Conservation (phyloP, 2,113 vertebrate genomes). For the Cryptomyrus ogoouensis region DNA sequence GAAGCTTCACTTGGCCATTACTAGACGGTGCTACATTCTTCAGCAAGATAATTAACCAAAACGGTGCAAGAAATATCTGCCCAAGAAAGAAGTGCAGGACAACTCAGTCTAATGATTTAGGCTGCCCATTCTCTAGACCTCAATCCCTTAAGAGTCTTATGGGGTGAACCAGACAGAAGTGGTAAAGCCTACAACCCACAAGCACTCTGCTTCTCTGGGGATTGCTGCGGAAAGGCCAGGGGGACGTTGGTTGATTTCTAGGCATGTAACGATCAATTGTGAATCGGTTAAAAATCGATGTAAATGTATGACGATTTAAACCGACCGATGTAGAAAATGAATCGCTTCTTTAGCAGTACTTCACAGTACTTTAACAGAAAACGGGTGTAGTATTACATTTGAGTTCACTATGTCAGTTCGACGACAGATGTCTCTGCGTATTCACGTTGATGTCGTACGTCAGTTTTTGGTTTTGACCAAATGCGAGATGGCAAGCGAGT, state of each 20-base stretch:
- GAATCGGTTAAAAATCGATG: too few species aligned
- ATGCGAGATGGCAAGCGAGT: too few species aligned
- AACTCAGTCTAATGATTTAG: background rate
- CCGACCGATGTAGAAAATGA: too few species aligned
- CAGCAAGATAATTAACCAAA: background rate
- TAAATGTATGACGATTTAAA: too few species aligned
- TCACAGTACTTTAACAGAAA: too few species aligned
- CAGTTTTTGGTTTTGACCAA: too few species aligned
- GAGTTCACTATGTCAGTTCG: too few species aligned
- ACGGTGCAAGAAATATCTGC: background rate
- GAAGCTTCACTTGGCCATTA: background rate
- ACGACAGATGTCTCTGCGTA: too few species aligned
- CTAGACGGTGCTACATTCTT: background rate
- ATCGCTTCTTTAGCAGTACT: too few species aligned
- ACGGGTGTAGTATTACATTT: too few species aligned
- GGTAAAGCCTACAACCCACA: background rate
- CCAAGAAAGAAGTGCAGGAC: background rate
- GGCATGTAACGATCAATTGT: too few species aligned
- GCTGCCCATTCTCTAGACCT: background rate
- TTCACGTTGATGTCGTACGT: too few species aligned
- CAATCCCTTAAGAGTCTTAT: background rate
- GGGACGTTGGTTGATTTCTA: background rate
- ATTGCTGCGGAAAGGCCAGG: background rate
- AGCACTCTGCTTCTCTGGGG: background rate
- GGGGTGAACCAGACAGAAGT: background rate